Evolutionary conservation across 1,140 invertebrate genomes (phyloP).

Genomic region (Campodea augens): DNA sequence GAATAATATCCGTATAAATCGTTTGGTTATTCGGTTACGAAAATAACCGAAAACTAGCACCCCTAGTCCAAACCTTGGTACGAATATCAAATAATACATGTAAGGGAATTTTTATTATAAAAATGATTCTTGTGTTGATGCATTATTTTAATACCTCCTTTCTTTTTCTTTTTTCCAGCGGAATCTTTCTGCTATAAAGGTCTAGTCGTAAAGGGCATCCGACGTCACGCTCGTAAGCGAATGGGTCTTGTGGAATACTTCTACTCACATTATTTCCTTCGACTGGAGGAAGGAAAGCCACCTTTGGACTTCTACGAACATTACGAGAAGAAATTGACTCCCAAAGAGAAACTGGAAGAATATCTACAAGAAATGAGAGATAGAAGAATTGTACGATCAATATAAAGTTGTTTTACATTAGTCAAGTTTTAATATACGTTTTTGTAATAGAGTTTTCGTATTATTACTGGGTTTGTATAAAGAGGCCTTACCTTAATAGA

Average conservation of each 20-base stretch:
- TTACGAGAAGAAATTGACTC: slow-evolving; percentile 35
- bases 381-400: slow-evolving; percentile 44
- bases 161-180: slow-evolving; percentile 35
- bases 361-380: slow-evolving; percentile 49
- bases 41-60: too few species aligned
- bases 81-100: too few species aligned
- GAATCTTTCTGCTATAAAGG: slow-evolving; percentile 68
- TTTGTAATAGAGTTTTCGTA: too few species aligned
- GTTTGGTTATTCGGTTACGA: too few species aligned
- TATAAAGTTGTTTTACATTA: slow-evolving; percentile 26
- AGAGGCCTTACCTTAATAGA: too few species aligned
- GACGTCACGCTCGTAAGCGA: slow-evolving; percentile 55
- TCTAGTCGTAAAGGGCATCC: slow-evolving; percentile 50
- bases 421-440: not conserved
- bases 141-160: not conserved
- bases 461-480: too few species aligned
- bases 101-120: too few species aligned
- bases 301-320: slow-evolving; percentile 55
- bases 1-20: too few species aligned
- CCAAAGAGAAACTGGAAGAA: slow-evolving; percentile 47
- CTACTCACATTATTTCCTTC: slow-evolving; percentile 72
- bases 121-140: slow-evolving; percentile 14
- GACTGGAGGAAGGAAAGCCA: slow-evolving; percentile 77
- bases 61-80: too few species aligned
- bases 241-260: slow-evolving; percentile 52